A percentile compares a stretch with the other conserved stretches of the same genome.
These are phyloP conservation scores for Cynodonichthys magdalenae DNA, from an alignment of 2,797 vertebrate species.

Conservation along the genomic window DNA sequence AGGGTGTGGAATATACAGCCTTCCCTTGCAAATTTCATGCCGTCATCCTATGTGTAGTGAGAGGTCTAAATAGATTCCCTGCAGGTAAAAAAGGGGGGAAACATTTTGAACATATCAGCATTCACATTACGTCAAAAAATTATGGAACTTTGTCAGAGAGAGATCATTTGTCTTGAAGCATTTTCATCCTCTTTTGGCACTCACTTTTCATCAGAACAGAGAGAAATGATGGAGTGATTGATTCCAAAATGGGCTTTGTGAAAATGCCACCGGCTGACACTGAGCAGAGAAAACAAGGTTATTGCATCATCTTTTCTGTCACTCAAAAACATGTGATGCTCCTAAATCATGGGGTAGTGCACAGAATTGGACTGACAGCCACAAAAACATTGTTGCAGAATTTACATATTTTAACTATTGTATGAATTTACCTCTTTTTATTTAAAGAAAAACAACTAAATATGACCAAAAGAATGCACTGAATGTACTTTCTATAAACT, in stretches of 20 bases:
- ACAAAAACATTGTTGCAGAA: constrained; percentile 17
- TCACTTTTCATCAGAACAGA: constrained; percentile 26
- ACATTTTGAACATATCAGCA: constrained; percentile 40
- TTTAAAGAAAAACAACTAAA: background rate
- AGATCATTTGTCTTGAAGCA: constrained; percentile 56
- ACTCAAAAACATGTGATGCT: constrained; percentile 45
- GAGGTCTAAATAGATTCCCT: constrained; percentile 48
- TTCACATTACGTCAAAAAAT: constrained; percentile 26
- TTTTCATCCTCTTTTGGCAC: constrained; percentile 50
- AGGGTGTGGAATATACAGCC: constrained; percentile 62
- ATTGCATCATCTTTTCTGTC: constrained; percentile 58
- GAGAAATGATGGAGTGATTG: constrained; percentile 44
- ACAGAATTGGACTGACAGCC: constrained; percentile 50
- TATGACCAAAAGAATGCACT: background rate
- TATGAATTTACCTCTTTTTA: constrained; percentile 20
- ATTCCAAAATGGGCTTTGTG: constrained; percentile 53
- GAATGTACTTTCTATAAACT: background rate
- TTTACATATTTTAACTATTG: constrained; percentile 42
- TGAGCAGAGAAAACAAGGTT: constrained; percentile 42
- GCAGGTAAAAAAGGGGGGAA: constrained; percentile 29
- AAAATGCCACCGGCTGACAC: constrained; percentile 48
- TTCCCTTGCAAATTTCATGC: constrained; percentile 52
- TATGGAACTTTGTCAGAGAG: constrained; percentile 48
- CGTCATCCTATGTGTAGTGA: constrained; percentile 58
- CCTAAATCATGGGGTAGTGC: constrained; percentile 38